Conservation (phyloP, 2,888 invertebrate genomes). For the Proisotoma minuta region DNA sequence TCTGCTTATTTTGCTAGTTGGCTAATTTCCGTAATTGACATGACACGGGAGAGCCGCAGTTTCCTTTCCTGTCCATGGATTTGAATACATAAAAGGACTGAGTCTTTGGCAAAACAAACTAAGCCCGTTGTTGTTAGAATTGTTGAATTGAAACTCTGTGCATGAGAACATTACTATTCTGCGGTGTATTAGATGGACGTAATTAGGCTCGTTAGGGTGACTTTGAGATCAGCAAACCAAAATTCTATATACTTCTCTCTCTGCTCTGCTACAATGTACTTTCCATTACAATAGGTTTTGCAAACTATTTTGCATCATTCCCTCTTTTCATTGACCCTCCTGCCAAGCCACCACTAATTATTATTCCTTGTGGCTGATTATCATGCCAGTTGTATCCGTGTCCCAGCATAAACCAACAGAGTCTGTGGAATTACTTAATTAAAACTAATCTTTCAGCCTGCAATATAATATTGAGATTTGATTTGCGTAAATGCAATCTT, state of each 20-base stretch:
- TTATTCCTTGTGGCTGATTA: too few relatives aligned
- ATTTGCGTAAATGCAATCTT: too few relatives aligned
- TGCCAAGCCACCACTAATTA: not conserved
- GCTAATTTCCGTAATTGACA: conserved; percentile 11
- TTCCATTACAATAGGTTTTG: not conserved
- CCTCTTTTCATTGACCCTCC: not conserved
- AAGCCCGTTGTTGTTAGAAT: too few relatives aligned
- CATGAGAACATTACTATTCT: not conserved
- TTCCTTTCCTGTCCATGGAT: not conserved
- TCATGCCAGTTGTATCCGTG: too few relatives aligned
- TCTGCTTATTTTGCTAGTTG: conserved; percentile 3
- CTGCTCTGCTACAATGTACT: not conserved
- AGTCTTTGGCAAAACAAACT: too few relatives aligned
- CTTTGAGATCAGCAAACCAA: not conserved
- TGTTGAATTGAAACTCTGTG: not conserved
- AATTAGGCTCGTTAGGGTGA: not conserved
- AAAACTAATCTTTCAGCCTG: too few relatives aligned
- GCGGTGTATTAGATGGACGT: not conserved
- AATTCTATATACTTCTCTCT: not conserved
- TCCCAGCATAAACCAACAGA: too few relatives aligned
- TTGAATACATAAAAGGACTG: not conserved
- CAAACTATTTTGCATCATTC: not conserved
- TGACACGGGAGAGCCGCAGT: not conserved
- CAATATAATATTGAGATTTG: too few relatives aligned
- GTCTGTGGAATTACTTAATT: too few relatives aligned